Percentiles rank a stretch among this genome's conserved stretches.
Conservation (phyloP, 2,113 vertebrate species). For the Colaptes auratus region DNA sequence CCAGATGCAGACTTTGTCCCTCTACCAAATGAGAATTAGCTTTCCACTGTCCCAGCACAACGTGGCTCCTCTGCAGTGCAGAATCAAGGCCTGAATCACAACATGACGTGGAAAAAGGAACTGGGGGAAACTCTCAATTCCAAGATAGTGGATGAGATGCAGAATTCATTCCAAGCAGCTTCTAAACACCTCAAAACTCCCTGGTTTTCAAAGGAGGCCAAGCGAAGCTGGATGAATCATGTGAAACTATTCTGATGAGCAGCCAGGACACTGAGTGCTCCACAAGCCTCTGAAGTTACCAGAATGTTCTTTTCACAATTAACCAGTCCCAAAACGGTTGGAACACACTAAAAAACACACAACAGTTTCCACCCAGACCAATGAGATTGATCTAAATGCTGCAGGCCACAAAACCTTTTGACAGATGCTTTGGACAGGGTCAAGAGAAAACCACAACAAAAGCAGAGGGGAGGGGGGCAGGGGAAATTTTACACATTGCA, state of each 20-base stretch:
- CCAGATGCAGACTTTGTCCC: conserved; percentile 30
- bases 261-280: background rate
- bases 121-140: background rate
- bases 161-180: conserved; percentile 22
- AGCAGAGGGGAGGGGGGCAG: background rate
- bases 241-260: conserved; percentile 14
- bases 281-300: conserved; percentile 27
- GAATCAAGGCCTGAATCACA: background rate
- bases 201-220: conserved; percentile 26
- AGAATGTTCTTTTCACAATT: conserved; percentile 33
- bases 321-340: background rate
- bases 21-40: conserved; percentile 45
- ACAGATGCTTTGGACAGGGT: background rate
- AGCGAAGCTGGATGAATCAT: conserved; percentile 37
- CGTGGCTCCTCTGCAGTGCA: background rate
- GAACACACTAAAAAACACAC: background rate
- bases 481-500: background rate
- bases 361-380: background rate
- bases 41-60: background rate
- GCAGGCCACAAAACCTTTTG: background rate
- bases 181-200: conserved; percentile 33
- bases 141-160: background rate
- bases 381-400: background rate
- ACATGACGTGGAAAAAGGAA: conserved; percentile 30
- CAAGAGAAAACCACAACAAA: background rate